Evolutionary conservation across 2,797 vertebrate species (phyloP), one percentile per base, ranked within the genome.

Genomic region (Danio tinwini): DNA sequence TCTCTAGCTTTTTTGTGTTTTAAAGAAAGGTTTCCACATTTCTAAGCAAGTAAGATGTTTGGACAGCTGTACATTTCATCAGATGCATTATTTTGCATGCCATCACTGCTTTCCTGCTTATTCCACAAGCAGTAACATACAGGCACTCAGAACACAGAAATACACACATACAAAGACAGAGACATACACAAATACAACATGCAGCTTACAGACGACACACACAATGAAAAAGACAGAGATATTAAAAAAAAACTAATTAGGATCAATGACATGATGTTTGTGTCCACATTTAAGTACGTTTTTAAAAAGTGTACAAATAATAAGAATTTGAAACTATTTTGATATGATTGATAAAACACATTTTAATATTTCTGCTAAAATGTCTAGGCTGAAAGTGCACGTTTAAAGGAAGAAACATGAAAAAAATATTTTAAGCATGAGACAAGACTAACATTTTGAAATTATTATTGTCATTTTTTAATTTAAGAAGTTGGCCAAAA

Each of bases 51-150:
- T 29, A 16, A 65, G 49, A 76, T 68, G 40, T 85, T 89, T 93
- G 90, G 86, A 70, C 55, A 84, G 81, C 84, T 29, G 74, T 21
- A 37, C 5, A 14, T 85, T 90, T 90, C 88, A 92, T 90, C 88
- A 5, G 86, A 72, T 58, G 29, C 85, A 91, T 86, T 88, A 89
- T 92, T 89, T 92, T 90, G 88, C 81, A 92, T 89, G 80, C 53
- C 65, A 75, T 69, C 84, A 69, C 86, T 87, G 81, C 81, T 69
- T 42, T 52, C 72, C 47, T 55, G 29, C 44, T 78, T 64, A 55
- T 16, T 70, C 47, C 63, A 82, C 50, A 67, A 10, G 12, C 39
- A 80, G 16, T 42, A 6, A 10, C n/a, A 70, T 64, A 42, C 50
- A 64, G 9, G 10, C 59, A 56, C 52, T 71, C 47, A 29, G 14